Evolutionary conservation across 2,888 invertebrate genomes (phyloP).

Genomic region (Coleophora deauratella): DNA sequence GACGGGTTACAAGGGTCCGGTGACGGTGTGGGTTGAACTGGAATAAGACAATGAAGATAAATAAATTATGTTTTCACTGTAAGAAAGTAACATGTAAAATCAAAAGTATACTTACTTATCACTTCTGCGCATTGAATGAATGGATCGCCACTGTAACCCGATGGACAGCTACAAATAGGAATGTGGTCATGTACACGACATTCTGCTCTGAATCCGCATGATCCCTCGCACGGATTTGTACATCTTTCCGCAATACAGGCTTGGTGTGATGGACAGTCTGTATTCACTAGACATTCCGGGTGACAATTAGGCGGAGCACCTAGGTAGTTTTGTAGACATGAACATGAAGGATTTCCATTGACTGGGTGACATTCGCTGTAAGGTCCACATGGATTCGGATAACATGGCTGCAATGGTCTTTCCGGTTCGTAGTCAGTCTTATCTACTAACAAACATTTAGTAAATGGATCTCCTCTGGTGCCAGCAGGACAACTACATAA

Average conservation of each 20-base stretch:
- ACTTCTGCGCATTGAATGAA: slow-evolving; percentile 81
- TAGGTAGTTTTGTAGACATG: slow-evolving; percentile 80
- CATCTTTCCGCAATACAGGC: slow-evolving; percentile 90
- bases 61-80: too few relatives aligned
- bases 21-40: slow-evolving; percentile 45
- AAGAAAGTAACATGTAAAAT: slow-evolving; percentile 7
- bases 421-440: slow-evolving; percentile 26
- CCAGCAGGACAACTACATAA: slow-evolving; percentile 81
- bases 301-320: slow-evolving; percentile 88
- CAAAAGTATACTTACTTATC: slow-evolving; percentile 36
- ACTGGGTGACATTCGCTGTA: slow-evolving; percentile 84
- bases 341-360: slow-evolving; percentile 84
- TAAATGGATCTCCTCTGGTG: slow-evolving; percentile 79
- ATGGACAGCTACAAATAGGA: slow-evolving; percentile 85
- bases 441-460: slow-evolving; percentile 63
- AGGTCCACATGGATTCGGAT: slow-evolving; percentile 86
- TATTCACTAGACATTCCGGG: slow-evolving; percentile 88
- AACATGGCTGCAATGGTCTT: slow-evolving; percentile 75
- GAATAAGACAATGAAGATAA: slow-evolving; percentile 19
- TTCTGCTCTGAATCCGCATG: slow-evolving; percentile 84
- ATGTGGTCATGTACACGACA: slow-evolving; percentile 88
- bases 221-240: slow-evolving; percentile 86
- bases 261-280: slow-evolving; percentile 84
- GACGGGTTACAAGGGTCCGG: slow-evolving; percentile 76
- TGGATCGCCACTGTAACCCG: slow-evolving; percentile 85